Evolutionary conservation across 2,888 invertebrate species (phyloP).

Genomic region (Heteromyza rotundicornis): DNA sequence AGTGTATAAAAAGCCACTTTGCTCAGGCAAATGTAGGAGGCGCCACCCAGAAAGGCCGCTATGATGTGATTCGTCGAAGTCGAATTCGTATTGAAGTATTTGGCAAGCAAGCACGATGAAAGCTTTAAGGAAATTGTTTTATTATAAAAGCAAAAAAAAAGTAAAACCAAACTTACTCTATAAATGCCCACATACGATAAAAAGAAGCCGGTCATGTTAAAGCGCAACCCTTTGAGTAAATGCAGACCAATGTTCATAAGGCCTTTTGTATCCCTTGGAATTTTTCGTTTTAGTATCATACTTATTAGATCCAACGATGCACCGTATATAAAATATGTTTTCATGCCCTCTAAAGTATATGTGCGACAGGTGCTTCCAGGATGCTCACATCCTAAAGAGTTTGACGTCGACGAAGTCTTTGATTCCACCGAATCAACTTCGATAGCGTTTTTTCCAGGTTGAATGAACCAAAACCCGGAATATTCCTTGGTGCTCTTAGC

Average conservation of each 20-base stretch:
- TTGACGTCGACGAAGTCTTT: too few species aligned
- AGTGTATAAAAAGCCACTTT: too few species aligned
- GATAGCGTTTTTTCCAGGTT: conserved; percentile 18
- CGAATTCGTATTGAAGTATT: neutral
- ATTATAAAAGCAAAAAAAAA: too few species aligned
- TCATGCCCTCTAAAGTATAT: conserved; percentile 38
- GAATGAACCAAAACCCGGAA: conserved; percentile 47
- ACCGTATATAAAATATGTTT: conserved; percentile 44
- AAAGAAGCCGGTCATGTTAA: conserved; percentile 41
- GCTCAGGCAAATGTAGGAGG: conserved; percentile 43
- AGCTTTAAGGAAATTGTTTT: neutral
- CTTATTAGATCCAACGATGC: conserved; percentile 45
- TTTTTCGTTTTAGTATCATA: conserved; percentile 30
- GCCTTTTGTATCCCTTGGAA: conserved; percentile 7
- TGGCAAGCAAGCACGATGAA: neutral
- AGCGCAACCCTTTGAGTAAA: too few species aligned
- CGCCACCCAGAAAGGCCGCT: conserved; percentile 47
- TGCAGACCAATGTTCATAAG: conserved; percentile 31
- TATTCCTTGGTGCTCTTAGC: conserved; percentile 31
- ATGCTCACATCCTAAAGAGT: too few species aligned
- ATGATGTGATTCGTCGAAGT: conserved; percentile 34
- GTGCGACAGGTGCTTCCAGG: conserved; percentile 17
- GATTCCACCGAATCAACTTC: too few species aligned
- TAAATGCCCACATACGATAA: conserved; percentile 49
- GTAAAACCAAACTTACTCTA: conserved; percentile 45